These are phyloP conservation scores for Ploceus nigricollis DNA, from an alignment of 2,113 vertebrate genomes.

Conservation along the genomic window DNA sequence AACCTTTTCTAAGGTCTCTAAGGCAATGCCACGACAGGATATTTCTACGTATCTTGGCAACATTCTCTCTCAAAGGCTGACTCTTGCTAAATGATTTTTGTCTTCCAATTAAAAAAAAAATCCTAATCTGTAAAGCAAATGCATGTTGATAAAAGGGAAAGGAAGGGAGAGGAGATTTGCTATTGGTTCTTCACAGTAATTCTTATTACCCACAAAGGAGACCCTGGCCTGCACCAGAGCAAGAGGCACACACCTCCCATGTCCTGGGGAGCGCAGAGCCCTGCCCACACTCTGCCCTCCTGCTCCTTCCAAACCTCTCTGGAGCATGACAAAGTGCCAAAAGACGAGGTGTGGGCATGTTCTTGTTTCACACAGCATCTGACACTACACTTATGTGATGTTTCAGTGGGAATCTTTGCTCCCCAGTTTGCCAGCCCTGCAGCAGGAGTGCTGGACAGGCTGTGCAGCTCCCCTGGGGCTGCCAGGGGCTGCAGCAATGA, in stretches of 20 bases:
- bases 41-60: neutral
- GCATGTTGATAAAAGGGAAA: neutral
- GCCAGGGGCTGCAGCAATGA: neutral
- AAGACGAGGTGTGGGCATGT: accelerated
- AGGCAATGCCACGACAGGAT: accelerated
- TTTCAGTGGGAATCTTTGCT: accelerated
- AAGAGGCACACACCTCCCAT: accelerated
- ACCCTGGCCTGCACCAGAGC: neutral
- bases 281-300: neutral
- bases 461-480: neutral
- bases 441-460: neutral
- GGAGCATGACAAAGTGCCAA: neutral
- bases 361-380: neutral
- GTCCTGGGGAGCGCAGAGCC: accelerated
- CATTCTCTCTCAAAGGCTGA: neutral
- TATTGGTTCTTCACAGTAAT: neutral
- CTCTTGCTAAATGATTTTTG: neutral
- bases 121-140: neutral
- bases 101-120: neutral
- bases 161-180: neutral
- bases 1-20: neutral
- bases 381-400: neutral
- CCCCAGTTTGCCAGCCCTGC: neutral
- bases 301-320: neutral
- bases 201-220: neutral